A percentile compares a stretch with the other conserved stretches of the same genome.
Evolutionary conservation across 2,113 vertebrate species (phyloP).

Genomic region (Cavia porcellus): DNA sequence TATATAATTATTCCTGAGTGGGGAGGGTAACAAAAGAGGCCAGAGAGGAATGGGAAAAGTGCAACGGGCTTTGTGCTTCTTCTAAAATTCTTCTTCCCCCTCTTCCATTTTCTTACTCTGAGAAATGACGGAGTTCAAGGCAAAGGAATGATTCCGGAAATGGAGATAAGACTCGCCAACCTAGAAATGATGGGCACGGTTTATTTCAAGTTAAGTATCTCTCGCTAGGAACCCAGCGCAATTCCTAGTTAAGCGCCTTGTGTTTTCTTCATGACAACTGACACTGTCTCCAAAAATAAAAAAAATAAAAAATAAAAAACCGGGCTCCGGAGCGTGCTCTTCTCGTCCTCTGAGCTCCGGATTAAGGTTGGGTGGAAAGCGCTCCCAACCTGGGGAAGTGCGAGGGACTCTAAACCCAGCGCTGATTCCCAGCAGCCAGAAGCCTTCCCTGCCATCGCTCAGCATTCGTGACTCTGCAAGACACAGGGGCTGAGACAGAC

Average conservation of each 20-base stretch:
- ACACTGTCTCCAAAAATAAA: not conserved
- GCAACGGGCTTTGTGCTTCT: not conserved
- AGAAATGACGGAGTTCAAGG: conserved; percentile 60
- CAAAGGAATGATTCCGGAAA: conserved; percentile 62
- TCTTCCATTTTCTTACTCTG: not conserved
- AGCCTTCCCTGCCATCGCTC: not conserved
- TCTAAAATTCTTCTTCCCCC: not conserved
- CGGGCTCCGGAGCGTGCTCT: not conserved
- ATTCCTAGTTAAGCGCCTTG: not conserved
- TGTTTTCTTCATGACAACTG: not conserved
- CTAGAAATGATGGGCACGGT: conserved; percentile 58
- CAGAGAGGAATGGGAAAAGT: no score
- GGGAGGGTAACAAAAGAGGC: not conserved
- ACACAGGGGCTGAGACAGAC: conserved; percentile 29
- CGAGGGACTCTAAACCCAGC: not conserved
- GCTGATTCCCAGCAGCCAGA: not conserved
- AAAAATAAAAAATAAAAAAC: not conserved
- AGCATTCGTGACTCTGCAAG: conserved; percentile 56
- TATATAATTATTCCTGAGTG: conserved; percentile 55
- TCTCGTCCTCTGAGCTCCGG: conserved; percentile 20
- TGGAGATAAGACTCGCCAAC: conserved; percentile 19
- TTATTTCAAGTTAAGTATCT: conserved; percentile 64
- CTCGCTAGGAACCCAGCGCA: not conserved
- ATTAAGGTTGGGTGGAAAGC: not conserved
- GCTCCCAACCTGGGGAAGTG: conserved; percentile 52